Conservation (phyloP, 1,140 invertebrate species). For the Stegodyphus dumicola region DNA sequence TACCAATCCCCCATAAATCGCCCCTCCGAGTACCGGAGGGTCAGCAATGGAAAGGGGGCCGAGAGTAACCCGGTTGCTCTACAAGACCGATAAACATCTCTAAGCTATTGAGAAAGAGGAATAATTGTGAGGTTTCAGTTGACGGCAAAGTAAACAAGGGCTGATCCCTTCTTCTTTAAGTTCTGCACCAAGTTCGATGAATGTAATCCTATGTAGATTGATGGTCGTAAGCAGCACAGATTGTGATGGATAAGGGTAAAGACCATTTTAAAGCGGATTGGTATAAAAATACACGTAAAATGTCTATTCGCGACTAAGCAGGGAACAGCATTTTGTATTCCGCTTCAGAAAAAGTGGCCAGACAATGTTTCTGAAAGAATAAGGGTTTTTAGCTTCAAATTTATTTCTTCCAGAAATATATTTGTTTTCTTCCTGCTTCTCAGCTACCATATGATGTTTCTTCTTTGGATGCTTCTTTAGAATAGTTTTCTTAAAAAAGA, state of each 20-base stretch:
- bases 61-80: constrained; percentile 48
- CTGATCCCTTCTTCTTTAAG: not conserved
- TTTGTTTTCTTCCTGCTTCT: too few relatives aligned
- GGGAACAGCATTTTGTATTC: too few relatives aligned
- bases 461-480: too few relatives aligned
- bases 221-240: not conserved
- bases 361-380: too few relatives aligned
- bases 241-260: constrained; percentile 45
- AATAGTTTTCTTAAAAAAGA: too few relatives aligned
- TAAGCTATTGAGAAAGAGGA: constrained; percentile 13
- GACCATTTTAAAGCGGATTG: constrained; percentile 48
- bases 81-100: constrained; percentile 59
- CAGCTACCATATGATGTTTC: too few relatives aligned
- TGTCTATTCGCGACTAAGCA: not conserved
- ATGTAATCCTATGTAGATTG: not conserved
- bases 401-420: too few relatives aligned
- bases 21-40: not conserved
- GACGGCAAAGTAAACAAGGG: constrained; percentile 51
- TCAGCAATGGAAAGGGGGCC: not conserved
- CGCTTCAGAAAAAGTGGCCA: too few relatives aligned
- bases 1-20: not conserved
- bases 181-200: not conserved
- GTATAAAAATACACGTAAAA: not conserved
- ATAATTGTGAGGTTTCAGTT: constrained; percentile 28
- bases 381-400: too few relatives aligned